Base-by-base conservation (phyloP, 2,113 vertebrate genomes). In the Scolopax mira region DNA sequence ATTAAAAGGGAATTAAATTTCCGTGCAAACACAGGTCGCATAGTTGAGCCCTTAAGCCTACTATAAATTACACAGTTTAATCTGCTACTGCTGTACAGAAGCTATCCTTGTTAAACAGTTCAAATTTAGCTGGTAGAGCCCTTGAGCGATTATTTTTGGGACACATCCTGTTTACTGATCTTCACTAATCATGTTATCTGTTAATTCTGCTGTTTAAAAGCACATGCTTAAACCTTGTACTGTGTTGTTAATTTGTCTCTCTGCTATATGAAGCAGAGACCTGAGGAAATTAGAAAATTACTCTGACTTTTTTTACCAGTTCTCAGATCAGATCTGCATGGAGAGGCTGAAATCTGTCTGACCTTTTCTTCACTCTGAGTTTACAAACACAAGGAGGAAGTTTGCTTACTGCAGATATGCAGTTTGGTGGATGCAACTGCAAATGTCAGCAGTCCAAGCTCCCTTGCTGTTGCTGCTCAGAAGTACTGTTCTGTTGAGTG, bases 1-100 rank as follows among this genome's bases (percentile, higher is more conserved):
- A 22, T 91, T 85, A 95, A 88, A 91, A 67, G 15, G 37, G 78
- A 95, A 94, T 96, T 95, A 91, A 90, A 95, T 91, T 89, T 83
- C 89, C 85, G 0, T 85, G 48, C 55, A 90, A 95, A 88, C 77
- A 91, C n/a, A 52, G 75, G 71, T 65, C 90, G 24, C 39, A 71
- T 58, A 37, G 71, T 64, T 94, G 64, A 91, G 75, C 51, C n/a
- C 44, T 87, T 94, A 87, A 93, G 73, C 72, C 41, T 88, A 55
- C 51, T 55, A 75, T 30, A 93, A 84, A 75, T 37, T 39, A 33
- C 82, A 30, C 13, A 55, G 30, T 41, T 92, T 90, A 93, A 87
- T 88, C 71, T 90, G 28, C 37, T 92, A 30, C 35, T 83, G 31
- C 62, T 75, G 46, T 46, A 42, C 88, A 71, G 31, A 93, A 73